phyloP scores from a whole-genome alignment of 2,888 invertebrate species.

The Siphlonurus alternatus region DNA sequence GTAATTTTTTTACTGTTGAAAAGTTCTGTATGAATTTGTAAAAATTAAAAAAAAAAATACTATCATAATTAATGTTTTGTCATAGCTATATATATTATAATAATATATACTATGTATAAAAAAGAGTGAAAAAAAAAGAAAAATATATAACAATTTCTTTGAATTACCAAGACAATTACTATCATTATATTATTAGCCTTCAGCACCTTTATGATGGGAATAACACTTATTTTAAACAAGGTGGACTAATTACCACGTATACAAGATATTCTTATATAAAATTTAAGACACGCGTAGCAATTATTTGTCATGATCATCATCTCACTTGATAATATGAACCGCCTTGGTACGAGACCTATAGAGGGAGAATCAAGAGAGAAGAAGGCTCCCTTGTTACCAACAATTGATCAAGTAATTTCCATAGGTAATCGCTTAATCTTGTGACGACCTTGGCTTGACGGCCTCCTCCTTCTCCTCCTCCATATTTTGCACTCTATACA shows the following conservation, averaged over 20 bases:
- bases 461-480: no score
- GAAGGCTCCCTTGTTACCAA: neutral
- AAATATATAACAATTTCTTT: neutral
- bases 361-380: neutral
- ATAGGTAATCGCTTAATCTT: neutral
- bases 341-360: neutral
- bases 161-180: neutral
- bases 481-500: no score
- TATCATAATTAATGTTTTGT: no score
- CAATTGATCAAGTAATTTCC: neutral
- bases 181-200: neutral
- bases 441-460: neutral
- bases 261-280: neutral
- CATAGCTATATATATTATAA: no score
- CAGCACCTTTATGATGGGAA: neutral
- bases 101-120: no score
- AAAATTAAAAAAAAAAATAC: no score
- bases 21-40: no score
- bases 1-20: no score
- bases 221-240: neutral
- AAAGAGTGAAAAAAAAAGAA: neutral
- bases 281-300: neutral
- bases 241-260: neutral
- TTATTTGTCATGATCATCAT: no score
- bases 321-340: no score